A percentile compares a stretch with the other conserved stretches of the same genome.
Conservation (phyloP, 2,797 vertebrate species). For the Podarcis siculus region DNA sequence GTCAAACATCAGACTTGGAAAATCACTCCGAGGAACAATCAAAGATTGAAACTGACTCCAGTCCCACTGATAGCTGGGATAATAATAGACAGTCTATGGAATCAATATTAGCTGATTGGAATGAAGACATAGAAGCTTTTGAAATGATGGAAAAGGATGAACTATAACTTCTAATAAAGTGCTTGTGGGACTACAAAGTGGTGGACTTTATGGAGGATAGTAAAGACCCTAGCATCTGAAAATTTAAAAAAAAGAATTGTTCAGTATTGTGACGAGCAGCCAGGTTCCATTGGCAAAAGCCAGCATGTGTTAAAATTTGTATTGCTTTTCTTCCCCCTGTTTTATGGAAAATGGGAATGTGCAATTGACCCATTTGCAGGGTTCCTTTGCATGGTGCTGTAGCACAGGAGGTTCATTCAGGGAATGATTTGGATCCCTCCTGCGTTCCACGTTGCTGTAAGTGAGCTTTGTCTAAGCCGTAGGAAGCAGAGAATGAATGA, state of each 20-base stretch:
- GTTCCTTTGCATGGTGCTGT: constrained; percentile 53
- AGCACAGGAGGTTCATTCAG: constrained; percentile 35
- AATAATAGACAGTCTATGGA: constrained; percentile 85
- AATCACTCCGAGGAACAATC: constrained; percentile 77
- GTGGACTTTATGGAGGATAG: constrained; percentile 70
- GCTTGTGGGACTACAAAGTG: constrained; percentile 69
- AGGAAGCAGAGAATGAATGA: constrained; percentile 25
- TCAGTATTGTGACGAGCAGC: constrained; percentile 70
- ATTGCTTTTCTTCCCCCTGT: constrained; percentile 66
- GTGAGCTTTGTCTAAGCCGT: neutral
- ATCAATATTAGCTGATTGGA: constrained; percentile 96
- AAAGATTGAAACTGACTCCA: constrained; percentile 75
- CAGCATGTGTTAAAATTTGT: constrained; percentile 64
- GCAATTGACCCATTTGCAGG: constrained; percentile 57
- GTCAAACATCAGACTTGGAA: constrained; percentile 66
- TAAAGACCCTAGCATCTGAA: constrained; percentile 58
- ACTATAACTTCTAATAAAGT: constrained; percentile 86
- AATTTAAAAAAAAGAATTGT: constrained; percentile 54
- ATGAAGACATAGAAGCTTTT: constrained; percentile 98
- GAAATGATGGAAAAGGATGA: constrained; percentile 99
- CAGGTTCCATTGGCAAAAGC: constrained; percentile 61
- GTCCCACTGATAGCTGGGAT: constrained; percentile 74
- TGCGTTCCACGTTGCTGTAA: constrained; percentile 33
- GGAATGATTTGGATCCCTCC: neutral
- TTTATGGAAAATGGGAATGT: constrained; percentile 69